These are phyloP conservation scores for Melinaea menophilus DNA, from an alignment of 2,888 invertebrate species.

Conservation along the genomic window DNA sequence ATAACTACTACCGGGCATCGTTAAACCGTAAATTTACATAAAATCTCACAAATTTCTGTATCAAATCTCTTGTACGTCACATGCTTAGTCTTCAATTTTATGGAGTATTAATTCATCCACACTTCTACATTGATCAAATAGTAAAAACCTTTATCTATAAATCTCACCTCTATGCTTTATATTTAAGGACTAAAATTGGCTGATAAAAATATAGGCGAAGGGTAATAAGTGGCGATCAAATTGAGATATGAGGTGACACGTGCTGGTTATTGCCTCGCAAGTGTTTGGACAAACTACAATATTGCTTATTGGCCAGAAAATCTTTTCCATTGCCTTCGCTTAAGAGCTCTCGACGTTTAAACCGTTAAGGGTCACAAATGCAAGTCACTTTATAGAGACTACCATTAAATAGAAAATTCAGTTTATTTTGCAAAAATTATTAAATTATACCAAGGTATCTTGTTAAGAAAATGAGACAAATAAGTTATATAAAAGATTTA, in stretches of 20 bases:
- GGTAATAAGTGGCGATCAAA: slow-evolving; percentile 57
- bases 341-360: slow-evolving; percentile 7
- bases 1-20: no score
- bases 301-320: slow-evolving; percentile 70
- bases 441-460: slow-evolving; percentile 25
- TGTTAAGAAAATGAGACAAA: neutral
- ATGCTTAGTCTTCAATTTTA: slow-evolving; percentile 50
- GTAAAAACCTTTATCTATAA: neutral
- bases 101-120: slow-evolving; percentile 62
- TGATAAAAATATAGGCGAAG: slow-evolving; percentile 29
- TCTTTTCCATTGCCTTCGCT: slow-evolving; percentile 35
- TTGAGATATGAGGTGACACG: slow-evolving; percentile 72
- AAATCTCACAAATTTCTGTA: neutral
- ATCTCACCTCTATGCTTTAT: slow-evolving; percentile 12
- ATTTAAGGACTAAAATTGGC: slow-evolving; percentile 27
- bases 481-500: neutral
- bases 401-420: neutral
- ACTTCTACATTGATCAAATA: slow-evolving; percentile 38
- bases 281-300: slow-evolving; percentile 71
- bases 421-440: slow-evolving; percentile 2
- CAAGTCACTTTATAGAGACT: neutral
- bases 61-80: slow-evolving; percentile 23
- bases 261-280: slow-evolving; percentile 72
- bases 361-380: neutral
- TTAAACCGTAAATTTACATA: no score